Conservation (phyloP, 2,797 vertebrate species). For the Macropodus opercularis region DNA sequence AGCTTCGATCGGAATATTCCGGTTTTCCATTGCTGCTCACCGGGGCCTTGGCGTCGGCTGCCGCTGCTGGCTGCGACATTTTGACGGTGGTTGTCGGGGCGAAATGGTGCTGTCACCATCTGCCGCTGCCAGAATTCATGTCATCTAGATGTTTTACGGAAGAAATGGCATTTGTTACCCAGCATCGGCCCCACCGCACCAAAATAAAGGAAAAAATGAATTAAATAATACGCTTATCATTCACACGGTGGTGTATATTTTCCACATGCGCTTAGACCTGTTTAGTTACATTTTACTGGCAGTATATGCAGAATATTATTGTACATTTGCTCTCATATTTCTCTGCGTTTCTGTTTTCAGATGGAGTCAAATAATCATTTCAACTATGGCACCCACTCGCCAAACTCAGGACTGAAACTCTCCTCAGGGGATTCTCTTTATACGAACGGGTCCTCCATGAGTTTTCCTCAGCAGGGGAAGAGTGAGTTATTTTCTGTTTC, state of each 20-base stretch:
- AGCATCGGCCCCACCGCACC: neutral
- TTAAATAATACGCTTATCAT: slow-evolving; percentile 16
- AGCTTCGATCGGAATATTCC: slow-evolving; percentile 56
- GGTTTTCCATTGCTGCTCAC: slow-evolving; percentile 57
- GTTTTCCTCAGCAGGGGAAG: slow-evolving; percentile 94
- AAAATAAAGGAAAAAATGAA: slow-evolving; percentile 9
- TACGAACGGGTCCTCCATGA: slow-evolving; percentile 90
- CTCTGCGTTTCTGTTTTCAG: slow-evolving; percentile 64
- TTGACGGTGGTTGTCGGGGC: slow-evolving; percentile 63
- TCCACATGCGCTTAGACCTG: neutral
- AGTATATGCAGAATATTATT: neutral
- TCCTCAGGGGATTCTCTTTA: slow-evolving; percentile 95
- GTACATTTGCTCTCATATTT: neutral
- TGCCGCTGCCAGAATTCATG: slow-evolving; percentile 14
- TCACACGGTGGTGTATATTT: neutral
- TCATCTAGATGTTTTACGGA: slow-evolving; percentile 8
- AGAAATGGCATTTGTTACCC: slow-evolving; percentile 11
- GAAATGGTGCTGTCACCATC: slow-evolving; percentile 63
- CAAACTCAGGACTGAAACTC: slow-evolving; percentile 97
- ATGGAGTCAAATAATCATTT: slow-evolving; percentile 98
- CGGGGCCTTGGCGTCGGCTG: slow-evolving; percentile 68
- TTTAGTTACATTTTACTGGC: neutral
- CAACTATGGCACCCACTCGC: slow-evolving; percentile 91
- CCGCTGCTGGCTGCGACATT: slow-evolving; percentile 73
- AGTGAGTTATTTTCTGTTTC: slow-evolving; percentile 81